Percentiles rank a stretch among this genome's conserved stretches.
phyloP scores from a whole-genome alignment of 2,797 vertebrate genomes.

The Ataeniobius toweri region DNA sequence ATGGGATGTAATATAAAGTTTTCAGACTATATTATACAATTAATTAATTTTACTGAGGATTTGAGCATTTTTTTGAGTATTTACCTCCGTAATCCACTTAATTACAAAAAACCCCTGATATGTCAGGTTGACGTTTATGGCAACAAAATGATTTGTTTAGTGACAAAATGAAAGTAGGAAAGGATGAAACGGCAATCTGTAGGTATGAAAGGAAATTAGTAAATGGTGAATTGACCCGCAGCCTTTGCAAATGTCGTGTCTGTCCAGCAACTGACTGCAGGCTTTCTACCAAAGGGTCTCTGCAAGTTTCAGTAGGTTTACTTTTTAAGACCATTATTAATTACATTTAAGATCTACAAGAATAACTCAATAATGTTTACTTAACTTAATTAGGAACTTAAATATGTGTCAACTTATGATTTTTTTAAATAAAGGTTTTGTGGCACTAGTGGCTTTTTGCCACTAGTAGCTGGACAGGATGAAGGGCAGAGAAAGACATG shows the following conservation, averaged over 20 bases:
- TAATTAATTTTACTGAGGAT: neutral
- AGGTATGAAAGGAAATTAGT: neutral
- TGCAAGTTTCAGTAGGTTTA: neutral
- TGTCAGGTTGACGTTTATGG: neutral
- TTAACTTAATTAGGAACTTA: neutral
- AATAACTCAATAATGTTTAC: neutral
- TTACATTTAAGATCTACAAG: neutral
- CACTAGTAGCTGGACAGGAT: neutral
- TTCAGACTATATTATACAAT: neutral
- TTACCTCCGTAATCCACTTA: too few relatives aligned
- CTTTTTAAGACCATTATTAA: too few relatives aligned
- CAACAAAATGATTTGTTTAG: neutral
- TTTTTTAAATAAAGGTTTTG: neutral
- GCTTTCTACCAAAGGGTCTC: too few relatives aligned
- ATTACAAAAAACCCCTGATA: too few relatives aligned
- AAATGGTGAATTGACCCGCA: neutral
- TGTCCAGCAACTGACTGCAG: too few relatives aligned
- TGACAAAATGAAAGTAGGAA: neutral
- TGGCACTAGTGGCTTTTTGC: neutral
- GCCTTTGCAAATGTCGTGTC: neutral
- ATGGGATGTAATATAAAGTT: neutral
- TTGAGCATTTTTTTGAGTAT: neutral
- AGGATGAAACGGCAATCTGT: neutral
- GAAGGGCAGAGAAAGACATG: too few relatives aligned
- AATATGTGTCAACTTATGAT: neutral